phyloP scores from a whole-genome alignment of 37 sponge, comb jelly and placozoan species.

The Oopsacas minuta region DNA sequence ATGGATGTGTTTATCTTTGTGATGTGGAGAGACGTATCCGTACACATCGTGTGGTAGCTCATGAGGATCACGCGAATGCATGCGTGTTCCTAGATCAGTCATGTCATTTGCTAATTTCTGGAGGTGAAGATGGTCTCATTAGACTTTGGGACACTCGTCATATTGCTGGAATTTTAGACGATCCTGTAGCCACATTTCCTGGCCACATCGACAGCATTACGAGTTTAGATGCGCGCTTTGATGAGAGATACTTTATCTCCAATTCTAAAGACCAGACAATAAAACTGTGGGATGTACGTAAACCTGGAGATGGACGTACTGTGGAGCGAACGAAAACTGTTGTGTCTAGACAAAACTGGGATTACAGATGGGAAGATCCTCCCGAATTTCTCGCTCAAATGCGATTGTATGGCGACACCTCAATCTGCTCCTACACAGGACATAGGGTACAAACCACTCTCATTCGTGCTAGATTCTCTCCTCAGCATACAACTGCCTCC shows the following conservation, averaged over 20 bases:
- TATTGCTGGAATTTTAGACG: slow-evolving; percentile 25
- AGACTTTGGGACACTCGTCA: slow-evolving; percentile 75
- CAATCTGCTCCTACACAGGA: slow-evolving; percentile 80
- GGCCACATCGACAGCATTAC: slow-evolving; percentile 85
- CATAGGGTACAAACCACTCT: slow-evolving; percentile 62
- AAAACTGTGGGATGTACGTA: slow-evolving; percentile 82
- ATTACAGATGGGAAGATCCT: slow-evolving; percentile 61
- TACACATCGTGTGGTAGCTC: slow-evolving; percentile 29
- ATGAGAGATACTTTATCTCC: slow-evolving; percentile 59
- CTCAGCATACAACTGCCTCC: slow-evolving; percentile 39
- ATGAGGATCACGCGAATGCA: slow-evolving; percentile 62
- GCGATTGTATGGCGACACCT: slow-evolving; percentile 49
- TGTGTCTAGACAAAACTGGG: slow-evolving; percentile 47
- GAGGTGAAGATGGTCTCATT: slow-evolving; percentile 48
- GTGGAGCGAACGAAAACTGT: slow-evolving; percentile 23
- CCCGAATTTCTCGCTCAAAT: slow-evolving; percentile 18
- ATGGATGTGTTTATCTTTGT: slow-evolving; percentile 64
- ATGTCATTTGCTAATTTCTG: slow-evolving; percentile 52
- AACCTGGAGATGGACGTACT: slow-evolving; percentile 21
- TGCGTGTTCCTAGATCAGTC: slow-evolving; percentile 35
- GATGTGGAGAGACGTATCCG: slow-evolving; percentile 31
- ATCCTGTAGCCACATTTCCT: slow-evolving; percentile 62
- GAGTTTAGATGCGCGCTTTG: slow-evolving; percentile 57
- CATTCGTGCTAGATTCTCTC: slow-evolving; percentile 72
- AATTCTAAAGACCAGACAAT: slow-evolving; percentile 87